phyloP scores from a whole-genome alignment of 37 sponge, comb jelly and placozoan genomes.

The Diacarnus erythraeanus region DNA sequence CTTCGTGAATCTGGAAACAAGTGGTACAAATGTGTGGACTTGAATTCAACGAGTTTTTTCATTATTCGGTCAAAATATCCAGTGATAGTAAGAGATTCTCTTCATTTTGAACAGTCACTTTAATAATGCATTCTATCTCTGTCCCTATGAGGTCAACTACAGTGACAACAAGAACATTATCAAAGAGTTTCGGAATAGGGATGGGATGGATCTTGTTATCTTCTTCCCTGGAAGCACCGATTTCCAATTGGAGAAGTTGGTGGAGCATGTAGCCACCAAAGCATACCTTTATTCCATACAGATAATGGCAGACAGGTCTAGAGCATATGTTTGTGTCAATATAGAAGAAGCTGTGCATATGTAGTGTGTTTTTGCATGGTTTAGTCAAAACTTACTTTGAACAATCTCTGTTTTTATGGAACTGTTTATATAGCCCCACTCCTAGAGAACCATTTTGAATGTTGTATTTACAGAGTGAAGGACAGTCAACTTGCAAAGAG shows the following conservation, averaged over 20 bases:
- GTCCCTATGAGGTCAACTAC: neutral
- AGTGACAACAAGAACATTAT: neutral
- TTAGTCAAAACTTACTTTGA: neutral
- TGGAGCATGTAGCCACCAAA: neutral
- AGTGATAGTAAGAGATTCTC: neutral
- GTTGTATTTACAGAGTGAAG: neutral
- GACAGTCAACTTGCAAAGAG: neutral
- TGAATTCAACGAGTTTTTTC: neutral
- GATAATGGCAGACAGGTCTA: slow-evolving; percentile 19
- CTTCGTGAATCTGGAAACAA: neutral
- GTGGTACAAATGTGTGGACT: slow-evolving; percentile 1
- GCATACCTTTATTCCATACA: slow-evolving; percentile 1
- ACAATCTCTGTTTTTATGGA: too few relatives aligned
- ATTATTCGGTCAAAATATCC: slow-evolving; percentile 3
- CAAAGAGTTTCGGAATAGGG: neutral
- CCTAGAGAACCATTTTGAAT: too few relatives aligned
- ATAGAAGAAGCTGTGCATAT: too few relatives aligned
- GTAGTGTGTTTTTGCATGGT: too few relatives aligned
- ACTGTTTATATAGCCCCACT: too few relatives aligned
- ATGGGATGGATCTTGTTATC: neutral
- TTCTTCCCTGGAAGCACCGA: slow-evolving; percentile 10
- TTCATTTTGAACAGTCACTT: too few relatives aligned
- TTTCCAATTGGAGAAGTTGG: neutral
- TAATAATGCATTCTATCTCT: too few relatives aligned
- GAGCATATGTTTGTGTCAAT: too few relatives aligned